Evolutionary conservation across 1,140 invertebrate genomes (phyloP).

Genomic region (Zaprionus tsacasi): DNA sequence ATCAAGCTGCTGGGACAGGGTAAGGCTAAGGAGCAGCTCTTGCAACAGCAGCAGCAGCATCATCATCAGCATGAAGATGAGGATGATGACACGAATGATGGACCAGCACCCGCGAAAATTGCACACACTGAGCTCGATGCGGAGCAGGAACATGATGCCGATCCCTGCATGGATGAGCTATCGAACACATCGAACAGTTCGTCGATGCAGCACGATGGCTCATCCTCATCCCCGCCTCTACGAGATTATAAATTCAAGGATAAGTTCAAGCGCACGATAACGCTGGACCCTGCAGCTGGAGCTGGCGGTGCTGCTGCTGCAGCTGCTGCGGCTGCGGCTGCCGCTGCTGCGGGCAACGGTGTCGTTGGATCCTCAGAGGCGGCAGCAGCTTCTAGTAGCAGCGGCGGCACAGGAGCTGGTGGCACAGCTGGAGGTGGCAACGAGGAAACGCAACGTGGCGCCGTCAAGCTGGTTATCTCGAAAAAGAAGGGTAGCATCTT

Average conservation of each 20-base stretch:
- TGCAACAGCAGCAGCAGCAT: slow-evolving; percentile 8
- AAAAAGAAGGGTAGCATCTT: slow-evolving; percentile 95
- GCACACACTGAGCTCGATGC: slow-evolving; percentile 55
- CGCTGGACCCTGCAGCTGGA: slow-evolving; percentile 55
- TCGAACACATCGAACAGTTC: slow-evolving; percentile 67
- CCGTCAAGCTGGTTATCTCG: slow-evolving; percentile 87
- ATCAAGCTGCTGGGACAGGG: slow-evolving; percentile 15
- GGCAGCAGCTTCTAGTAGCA: slow-evolving; percentile 77
- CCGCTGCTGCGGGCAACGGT: slow-evolving; percentile 74
- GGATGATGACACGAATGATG: slow-evolving; percentile 28
- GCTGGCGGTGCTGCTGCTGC: slow-evolving; percentile 32
- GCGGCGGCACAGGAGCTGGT: slow-evolving; percentile 72
- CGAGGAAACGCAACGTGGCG: slow-evolving; percentile 67
- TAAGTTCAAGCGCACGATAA: slow-evolving; percentile 80
- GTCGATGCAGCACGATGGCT: slow-evolving; percentile 69
- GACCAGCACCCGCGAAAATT: slow-evolving; percentile 66
- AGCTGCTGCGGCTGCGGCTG: slow-evolving; percentile 74
- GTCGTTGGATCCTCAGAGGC: slow-evolving; percentile 66
- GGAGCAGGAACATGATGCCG: slow-evolving; percentile 54
- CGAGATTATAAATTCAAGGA: slow-evolving; percentile 82
- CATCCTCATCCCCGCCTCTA: slow-evolving; percentile 73
- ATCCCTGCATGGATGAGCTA: slow-evolving; percentile 57
- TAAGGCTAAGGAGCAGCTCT: not conserved
- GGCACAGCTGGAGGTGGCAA: slow-evolving; percentile 58
- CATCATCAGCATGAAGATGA: slow-evolving; percentile 33